A percentile compares a stretch with the other conserved stretches of the same genome.
Conservation (phyloP, 1,140 invertebrate genomes). For the Sipha flava region DNA sequence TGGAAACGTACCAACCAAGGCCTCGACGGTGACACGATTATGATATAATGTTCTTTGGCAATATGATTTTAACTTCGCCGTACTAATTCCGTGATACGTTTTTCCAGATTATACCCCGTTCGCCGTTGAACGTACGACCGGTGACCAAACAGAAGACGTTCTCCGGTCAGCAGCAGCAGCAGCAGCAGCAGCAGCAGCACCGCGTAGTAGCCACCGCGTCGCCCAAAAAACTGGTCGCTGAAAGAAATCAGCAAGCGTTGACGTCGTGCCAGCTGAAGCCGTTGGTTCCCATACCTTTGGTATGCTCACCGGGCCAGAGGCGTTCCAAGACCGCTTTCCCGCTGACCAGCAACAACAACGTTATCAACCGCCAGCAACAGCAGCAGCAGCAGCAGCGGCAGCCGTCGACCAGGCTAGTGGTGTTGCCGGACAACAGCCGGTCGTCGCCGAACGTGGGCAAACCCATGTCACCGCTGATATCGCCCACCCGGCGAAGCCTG, state of each 20-base stretch:
- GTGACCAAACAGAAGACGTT: background rate
- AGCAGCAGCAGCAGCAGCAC: no score
- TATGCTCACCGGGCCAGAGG: background rate
- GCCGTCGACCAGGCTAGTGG: background rate
- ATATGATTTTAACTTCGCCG: no score
- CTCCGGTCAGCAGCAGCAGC: no score
- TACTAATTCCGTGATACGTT: background rate
- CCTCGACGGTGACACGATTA: no score
- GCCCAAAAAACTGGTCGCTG: background rate
- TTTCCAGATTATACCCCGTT: background rate
- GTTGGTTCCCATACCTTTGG: background rate
- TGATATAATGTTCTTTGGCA: no score
- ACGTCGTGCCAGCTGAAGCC: background rate
- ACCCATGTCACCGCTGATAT: conserved; percentile 18
- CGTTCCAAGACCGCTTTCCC: background rate
- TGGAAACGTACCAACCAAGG: no score
- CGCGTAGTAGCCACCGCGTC: no score
- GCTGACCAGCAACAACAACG: background rate
- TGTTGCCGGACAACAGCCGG: background rate
- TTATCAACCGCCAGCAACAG: background rate
- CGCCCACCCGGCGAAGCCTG: conserved; percentile 21
- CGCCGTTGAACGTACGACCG: background rate
- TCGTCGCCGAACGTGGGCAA: background rate
- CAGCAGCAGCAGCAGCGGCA: background rate
- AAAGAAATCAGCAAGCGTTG: background rate